Conservation (phyloP, 2,797 vertebrate genomes). For the Parotocinclus haroldoi region DNA sequence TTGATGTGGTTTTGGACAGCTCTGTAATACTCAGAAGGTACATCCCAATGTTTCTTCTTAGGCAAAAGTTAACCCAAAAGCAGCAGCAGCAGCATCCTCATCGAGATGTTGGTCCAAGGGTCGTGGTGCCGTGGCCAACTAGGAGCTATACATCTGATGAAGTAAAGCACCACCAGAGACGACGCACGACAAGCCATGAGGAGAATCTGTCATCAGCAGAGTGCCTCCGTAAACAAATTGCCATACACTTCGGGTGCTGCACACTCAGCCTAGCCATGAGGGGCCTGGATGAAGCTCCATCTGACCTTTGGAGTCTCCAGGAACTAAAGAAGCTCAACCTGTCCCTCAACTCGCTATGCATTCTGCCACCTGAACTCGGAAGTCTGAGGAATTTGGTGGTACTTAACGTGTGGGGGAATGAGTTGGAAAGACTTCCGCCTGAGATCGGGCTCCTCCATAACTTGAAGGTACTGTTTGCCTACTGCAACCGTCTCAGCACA, state of each 20-base stretch:
- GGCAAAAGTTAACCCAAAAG: conserved; percentile 66
- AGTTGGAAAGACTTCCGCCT: conserved; percentile 78
- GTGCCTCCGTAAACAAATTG: conserved; percentile 67
- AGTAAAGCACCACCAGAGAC: conserved; percentile 43
- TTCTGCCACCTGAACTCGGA: conserved; percentile 74
- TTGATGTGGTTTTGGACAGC: not conserved
- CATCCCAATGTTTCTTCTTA: conserved; percentile 42
- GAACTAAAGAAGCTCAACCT: conserved; percentile 92
- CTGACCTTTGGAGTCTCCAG: conserved; percentile 83
- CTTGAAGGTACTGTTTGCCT: conserved; percentile 84
- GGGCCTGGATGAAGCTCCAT: conserved; percentile 75
- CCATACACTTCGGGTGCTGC: conserved; percentile 72
- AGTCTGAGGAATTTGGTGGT: conserved; percentile 82
- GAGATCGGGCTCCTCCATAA: conserved; percentile 84
- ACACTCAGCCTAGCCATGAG: conserved; percentile 85
- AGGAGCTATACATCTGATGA: conserved; percentile 57
- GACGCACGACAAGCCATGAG: conserved; percentile 55
- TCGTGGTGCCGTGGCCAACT: conserved; percentile 25
- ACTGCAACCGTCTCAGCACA: conserved; percentile 83
- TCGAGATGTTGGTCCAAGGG: conserved; percentile 51
- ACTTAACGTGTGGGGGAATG: conserved; percentile 85
- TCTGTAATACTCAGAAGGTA: not conserved
- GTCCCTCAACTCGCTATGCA: conserved; percentile 80
- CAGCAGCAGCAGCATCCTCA: conserved; percentile 60
- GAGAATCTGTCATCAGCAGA: conserved; percentile 67